A percentile compares a stretch with the other conserved stretches of the same genome.
These are phyloP conservation scores for Aphelinus certus DNA, from an alignment of 1,140 invertebrate genomes.

Conservation along the genomic window DNA sequence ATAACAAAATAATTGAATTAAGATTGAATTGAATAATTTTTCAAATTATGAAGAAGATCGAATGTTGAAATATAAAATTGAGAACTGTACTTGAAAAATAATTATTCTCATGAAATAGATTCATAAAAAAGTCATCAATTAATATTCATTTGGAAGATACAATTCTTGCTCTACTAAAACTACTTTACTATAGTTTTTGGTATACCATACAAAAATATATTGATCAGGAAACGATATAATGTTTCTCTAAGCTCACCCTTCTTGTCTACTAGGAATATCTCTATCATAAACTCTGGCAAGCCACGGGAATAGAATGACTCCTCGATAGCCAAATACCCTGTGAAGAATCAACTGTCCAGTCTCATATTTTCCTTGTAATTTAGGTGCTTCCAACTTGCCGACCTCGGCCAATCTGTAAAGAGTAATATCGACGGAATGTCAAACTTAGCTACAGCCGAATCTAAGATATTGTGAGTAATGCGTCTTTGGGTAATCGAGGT, in stretches of 20 bases:
- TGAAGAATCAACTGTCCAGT: conserved; percentile 96
- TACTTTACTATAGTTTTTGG: no score
- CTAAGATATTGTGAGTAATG: background rate
- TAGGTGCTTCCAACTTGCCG: conserved; percentile 82
- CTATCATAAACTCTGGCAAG: conserved; percentile 92
- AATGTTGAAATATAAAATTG: no score
- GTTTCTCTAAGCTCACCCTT: conserved; percentile 53
- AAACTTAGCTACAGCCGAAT: background rate
- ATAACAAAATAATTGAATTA: conserved; percentile 38
- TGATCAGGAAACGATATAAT: no score
- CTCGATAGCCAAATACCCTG: conserved; percentile 94
- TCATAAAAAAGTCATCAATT: no score
- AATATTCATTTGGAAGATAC: no score
- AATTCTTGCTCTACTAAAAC: no score
- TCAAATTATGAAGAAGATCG: no score
- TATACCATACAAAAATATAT: no score
- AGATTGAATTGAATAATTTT: no score
- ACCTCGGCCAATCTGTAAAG: conserved; percentile 78
- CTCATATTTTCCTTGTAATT: conserved; percentile 89
- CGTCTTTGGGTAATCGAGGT: conserved; percentile 23
- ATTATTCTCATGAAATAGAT: no score
- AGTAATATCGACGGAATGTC: conserved; percentile 11
- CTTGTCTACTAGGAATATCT: conserved; percentile 74
- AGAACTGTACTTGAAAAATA: no score
- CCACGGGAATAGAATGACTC: conserved; percentile 96